Evolutionary conservation across 2,797 vertebrate genomes (phyloP).

Genomic region (Malacoctenus gilli): DNA sequence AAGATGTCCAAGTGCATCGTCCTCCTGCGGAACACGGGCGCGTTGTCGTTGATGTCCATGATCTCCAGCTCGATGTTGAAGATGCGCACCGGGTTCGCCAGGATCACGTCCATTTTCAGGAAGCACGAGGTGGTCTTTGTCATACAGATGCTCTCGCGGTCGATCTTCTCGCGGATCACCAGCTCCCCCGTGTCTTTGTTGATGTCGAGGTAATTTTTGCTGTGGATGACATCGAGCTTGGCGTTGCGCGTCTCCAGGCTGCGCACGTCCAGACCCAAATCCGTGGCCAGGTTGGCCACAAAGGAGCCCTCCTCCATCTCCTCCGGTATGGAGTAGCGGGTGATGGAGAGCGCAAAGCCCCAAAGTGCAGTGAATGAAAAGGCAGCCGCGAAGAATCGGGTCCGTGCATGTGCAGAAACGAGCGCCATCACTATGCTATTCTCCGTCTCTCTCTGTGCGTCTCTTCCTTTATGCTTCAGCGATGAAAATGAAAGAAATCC

Average conservation of each 20-base stretch:
- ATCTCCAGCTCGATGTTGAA: slow-evolving; percentile 85
- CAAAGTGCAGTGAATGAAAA: slow-evolving; percentile 72
- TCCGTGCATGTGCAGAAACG: slow-evolving; percentile 43
- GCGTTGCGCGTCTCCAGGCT: slow-evolving; percentile 76
- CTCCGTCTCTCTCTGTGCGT: neutral
- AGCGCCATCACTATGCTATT: slow-evolving; percentile 41
- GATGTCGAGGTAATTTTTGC: slow-evolving; percentile 83
- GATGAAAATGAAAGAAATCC: slow-evolving; percentile 13
- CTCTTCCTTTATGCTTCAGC: neutral
- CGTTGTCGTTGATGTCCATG: slow-evolving; percentile 85
- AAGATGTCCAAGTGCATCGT: slow-evolving; percentile 83
- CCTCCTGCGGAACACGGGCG: slow-evolving; percentile 83
- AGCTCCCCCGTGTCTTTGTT: slow-evolving; percentile 84
- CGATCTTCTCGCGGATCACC: slow-evolving; percentile 80
- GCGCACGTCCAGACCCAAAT: slow-evolving; percentile 80
- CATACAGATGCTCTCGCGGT: slow-evolving; percentile 81
- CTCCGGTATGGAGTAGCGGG: slow-evolving; percentile 85
- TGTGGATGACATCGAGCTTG: slow-evolving; percentile 82
- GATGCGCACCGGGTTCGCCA: slow-evolving; percentile 80
- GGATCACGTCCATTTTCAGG: slow-evolving; percentile 84
- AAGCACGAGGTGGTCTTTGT: slow-evolving; percentile 81
- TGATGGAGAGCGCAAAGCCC: slow-evolving; percentile 72
- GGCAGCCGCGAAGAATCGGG: slow-evolving; percentile 40
- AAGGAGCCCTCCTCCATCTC: slow-evolving; percentile 84
- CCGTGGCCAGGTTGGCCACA: slow-evolving; percentile 83